phyloP scores from a whole-genome alignment of 2,888 invertebrate genomes.

The Oxyscelio sp. region DNA sequence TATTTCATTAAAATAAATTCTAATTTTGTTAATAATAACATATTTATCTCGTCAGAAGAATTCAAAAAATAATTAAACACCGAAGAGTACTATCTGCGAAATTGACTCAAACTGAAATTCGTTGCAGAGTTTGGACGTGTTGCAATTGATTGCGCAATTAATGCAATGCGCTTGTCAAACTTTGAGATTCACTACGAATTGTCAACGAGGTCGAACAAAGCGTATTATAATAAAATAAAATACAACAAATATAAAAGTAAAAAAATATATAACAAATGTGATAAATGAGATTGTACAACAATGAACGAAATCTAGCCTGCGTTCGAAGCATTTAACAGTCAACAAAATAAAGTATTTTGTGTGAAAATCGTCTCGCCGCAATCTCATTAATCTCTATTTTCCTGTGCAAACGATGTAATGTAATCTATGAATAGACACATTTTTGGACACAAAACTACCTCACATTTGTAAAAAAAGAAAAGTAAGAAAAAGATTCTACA shows the following conservation, averaged over 20 bases:
- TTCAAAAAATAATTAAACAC: slow-evolving; percentile 6
- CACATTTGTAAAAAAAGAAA: slow-evolving; percentile 64
- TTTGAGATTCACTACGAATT: slow-evolving; percentile 22
- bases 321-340: slow-evolving; percentile 38
- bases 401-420: slow-evolving; percentile 49
- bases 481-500: too few relatives aligned
- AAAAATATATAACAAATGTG: slow-evolving; percentile 33
- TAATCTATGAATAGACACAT: slow-evolving; percentile 53
- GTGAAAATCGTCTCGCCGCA: slow-evolving; percentile 40
- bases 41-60: not conserved
- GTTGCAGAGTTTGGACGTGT: slow-evolving; percentile 28
- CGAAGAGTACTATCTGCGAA: slow-evolving; percentile 41
- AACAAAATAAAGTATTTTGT: slow-evolving; percentile 37
- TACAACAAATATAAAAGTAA: slow-evolving; percentile 34
- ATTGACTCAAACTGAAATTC: slow-evolving; percentile 38
- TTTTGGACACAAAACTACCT: slow-evolving; percentile 72
- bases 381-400: slow-evolving; percentile 66
- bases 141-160: slow-evolving; percentile 8
- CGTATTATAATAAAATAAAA: slow-evolving; percentile 41
- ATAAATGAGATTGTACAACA: slow-evolving; percentile 63
- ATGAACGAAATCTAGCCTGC: slow-evolving; percentile 22
- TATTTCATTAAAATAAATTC: too few relatives aligned
- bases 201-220: slow-evolving; percentile 34
- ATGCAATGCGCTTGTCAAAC: slow-evolving; percentile 22
- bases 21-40: too few relatives aligned